A percentile compares a stretch with the other conserved stretches of the same genome.
These are phyloP conservation scores for Rhipidura dahli DNA, from an alignment of 2,113 vertebrate species.

Conservation along the genomic window DNA sequence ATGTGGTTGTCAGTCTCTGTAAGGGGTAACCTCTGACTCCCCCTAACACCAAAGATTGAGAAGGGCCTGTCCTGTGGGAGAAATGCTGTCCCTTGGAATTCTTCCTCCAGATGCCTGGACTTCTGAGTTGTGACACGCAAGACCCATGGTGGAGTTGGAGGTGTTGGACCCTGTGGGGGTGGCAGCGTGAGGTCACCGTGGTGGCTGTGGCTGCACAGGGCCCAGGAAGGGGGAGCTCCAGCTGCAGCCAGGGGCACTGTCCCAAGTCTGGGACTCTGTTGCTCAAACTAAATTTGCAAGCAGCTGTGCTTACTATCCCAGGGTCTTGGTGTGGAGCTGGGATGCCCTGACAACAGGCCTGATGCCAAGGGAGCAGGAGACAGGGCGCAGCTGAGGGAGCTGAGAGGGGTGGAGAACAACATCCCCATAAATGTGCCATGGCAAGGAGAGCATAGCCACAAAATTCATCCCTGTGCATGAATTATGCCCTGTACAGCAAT, in stretches of 20 bases:
- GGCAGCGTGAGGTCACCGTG: accelerated
- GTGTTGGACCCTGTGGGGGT: accelerated
- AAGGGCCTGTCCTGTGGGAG: neutral
- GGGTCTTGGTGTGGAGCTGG: neutral
- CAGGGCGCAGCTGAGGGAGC: neutral
- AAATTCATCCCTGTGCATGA: neutral
- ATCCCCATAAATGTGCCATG: accelerated
- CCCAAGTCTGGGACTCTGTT: neutral
- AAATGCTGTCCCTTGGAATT: neutral
- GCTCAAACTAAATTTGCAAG: neutral
- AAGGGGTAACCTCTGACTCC: neutral
- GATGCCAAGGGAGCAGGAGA: neutral
- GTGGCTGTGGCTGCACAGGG: neutral
- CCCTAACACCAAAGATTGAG: neutral
- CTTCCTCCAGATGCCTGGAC: neutral
- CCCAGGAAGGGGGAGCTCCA: accelerated
- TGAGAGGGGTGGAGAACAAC: neutral
- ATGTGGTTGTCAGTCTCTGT: neutral
- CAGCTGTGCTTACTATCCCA: neutral
- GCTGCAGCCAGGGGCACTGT: neutral
- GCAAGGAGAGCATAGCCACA: neutral
- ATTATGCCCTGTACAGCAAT: accelerated
- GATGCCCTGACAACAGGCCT: neutral
- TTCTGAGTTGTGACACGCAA: neutral
- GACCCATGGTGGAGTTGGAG: neutral